These are phyloP conservation scores for Uropetala carovei DNA, from an alignment of 2,888 invertebrate species.

Conservation along the genomic window DNA sequence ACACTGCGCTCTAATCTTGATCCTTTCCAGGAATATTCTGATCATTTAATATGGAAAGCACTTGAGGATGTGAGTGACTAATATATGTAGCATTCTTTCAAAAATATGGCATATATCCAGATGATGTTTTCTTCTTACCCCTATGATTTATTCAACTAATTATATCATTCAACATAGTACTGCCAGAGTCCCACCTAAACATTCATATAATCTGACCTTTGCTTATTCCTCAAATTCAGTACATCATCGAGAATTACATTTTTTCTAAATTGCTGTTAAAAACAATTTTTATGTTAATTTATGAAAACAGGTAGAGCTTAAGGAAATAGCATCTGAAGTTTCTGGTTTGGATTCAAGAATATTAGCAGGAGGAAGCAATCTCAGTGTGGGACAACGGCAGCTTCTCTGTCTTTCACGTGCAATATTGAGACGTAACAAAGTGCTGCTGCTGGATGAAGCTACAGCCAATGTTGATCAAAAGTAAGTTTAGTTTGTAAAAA, in stretches of 20 bases:
- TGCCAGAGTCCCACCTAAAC: too few relatives aligned
- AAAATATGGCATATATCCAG: too few relatives aligned
- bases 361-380: slow-evolving; percentile 82
- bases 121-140: too few relatives aligned
- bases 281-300: too few relatives aligned
- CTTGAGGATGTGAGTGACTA: slow-evolving; percentile 83
- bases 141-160: too few relatives aligned
- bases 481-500: slow-evolving; percentile 71
- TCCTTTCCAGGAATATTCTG: slow-evolving; percentile 89
- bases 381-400: slow-evolving; percentile 83
- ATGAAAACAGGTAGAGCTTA: slow-evolving; percentile 77
- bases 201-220: too few relatives aligned
- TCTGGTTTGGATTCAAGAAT: slow-evolving; percentile 82
- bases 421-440: slow-evolving; percentile 78
- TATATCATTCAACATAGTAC: too few relatives aligned
- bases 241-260: too few relatives aligned
- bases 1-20: slow-evolving; percentile 92
- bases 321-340: slow-evolving; percentile 79
- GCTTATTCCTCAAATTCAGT: too few relatives aligned
- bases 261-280: too few relatives aligned
- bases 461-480: slow-evolving; percentile 82
- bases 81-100: too few relatives aligned
- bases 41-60: slow-evolving; percentile 89
- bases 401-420: slow-evolving; percentile 82
- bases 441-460: slow-evolving; percentile 82